Conservation (phyloP, 2,797 vertebrate genomes). For the Tapera naevia region DNA sequence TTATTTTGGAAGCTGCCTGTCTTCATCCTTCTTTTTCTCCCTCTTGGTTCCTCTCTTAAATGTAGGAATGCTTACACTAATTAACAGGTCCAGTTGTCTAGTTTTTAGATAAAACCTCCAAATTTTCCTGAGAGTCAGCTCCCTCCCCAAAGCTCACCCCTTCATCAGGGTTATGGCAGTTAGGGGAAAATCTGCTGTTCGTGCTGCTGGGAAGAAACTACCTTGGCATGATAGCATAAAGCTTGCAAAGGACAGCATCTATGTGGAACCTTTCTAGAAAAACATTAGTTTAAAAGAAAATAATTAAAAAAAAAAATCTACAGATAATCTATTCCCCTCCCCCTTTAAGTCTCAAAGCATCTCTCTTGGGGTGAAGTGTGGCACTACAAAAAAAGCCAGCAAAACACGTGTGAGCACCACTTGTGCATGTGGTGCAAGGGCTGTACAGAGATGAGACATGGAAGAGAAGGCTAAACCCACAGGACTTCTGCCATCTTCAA, state of each 20-base stretch:
- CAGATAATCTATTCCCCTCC: not conserved
- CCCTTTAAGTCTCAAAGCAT: not conserved
- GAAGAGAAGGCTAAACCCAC: conserved; percentile 3
- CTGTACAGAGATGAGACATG: not conserved
- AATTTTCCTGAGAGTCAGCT: not conserved
- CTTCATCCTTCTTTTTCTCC: not conserved
- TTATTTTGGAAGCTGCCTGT: not conserved
- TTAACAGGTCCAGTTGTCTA: conserved; percentile 9
- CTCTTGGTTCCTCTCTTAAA: not conserved
- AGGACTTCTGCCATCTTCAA: not conserved
- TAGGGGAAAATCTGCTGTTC: conserved; percentile 1
- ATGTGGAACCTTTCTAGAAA: not conserved
- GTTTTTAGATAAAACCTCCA: not conserved
- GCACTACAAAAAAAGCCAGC: not conserved
- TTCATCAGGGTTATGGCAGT: not conserved
- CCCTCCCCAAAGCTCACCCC: not conserved
- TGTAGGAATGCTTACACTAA: conserved; percentile 24
- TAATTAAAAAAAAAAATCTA: not conserved
- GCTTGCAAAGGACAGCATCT: not conserved
- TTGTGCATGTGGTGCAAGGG: not conserved
- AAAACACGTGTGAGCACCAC: not conserved
- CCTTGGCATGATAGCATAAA: conserved; percentile 44
- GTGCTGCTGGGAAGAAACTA: conserved; percentile 17
- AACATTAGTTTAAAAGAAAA: not conserved
- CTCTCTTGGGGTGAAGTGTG: not conserved